Evolutionary conservation across 2,113 vertebrate species (phyloP).

Genomic region (Cnemophilus loriae): DNA sequence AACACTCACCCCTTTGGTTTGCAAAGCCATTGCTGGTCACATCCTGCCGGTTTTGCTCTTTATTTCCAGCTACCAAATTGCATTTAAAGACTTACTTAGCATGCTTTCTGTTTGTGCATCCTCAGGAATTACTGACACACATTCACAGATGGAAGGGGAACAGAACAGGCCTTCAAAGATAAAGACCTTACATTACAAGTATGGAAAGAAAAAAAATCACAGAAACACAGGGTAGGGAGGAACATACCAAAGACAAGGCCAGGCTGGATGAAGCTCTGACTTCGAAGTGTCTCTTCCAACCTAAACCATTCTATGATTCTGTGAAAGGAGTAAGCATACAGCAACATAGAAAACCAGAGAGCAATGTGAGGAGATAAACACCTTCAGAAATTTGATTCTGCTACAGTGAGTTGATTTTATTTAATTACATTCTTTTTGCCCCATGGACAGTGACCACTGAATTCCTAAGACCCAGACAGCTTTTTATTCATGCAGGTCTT

Average conservation of each 20-base stretch:
- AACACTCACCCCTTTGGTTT: neutral
- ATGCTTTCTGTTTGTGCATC: neutral
- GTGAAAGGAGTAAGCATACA: neutral
- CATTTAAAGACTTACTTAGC: neutral
- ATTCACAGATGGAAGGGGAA: neutral
- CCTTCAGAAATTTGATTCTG: neutral
- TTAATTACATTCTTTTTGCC: neutral
- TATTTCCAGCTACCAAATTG: neutral
- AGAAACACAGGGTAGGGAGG: neutral
- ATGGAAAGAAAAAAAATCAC: neutral
- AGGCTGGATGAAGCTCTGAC: neutral
- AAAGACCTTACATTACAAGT: neutral
- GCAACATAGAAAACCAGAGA: neutral
- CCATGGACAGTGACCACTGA: neutral
- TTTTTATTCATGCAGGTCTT: neutral
- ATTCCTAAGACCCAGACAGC: neutral
- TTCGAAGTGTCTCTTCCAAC: neutral
- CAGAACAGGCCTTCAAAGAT: neutral
- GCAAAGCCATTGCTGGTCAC: neutral
- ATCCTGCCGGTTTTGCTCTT: neutral
- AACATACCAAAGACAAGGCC: neutral
- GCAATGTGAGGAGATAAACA: neutral
- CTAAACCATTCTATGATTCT: neutral
- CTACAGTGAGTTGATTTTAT: neutral
- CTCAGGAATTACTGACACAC: neutral